These are phyloP conservation scores for Ceratina australensis DNA, from an alignment of 1,140 invertebrate species.

Conservation along the genomic window DNA sequence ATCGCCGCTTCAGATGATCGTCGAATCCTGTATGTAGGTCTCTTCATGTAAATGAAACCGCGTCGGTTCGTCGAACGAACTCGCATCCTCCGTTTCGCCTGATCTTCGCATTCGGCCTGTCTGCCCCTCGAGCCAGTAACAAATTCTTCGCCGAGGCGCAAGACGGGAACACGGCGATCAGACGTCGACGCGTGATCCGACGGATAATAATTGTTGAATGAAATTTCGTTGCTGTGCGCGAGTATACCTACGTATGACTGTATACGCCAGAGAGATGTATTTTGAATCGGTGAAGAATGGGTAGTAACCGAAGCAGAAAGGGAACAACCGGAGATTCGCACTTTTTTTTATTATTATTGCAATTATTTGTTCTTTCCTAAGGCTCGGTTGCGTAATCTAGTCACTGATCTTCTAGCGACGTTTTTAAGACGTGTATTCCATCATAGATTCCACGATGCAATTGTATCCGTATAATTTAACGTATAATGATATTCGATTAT, in stretches of 20 bases:
- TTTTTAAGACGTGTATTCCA: constrained; percentile 37
- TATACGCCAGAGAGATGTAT: neutral
- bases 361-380: constrained; percentile 18
- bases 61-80: constrained; percentile 6
- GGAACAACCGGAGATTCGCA: constrained; percentile 35
- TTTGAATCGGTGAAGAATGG: neutral
- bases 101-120: neutral
- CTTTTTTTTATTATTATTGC: too few relatives aligned
- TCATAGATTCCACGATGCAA: neutral
- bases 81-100: neutral
- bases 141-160: too few relatives aligned
- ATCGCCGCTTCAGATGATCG: neutral
- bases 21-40: neutral
- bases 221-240: constrained; percentile 51
- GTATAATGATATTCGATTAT: too few relatives aligned
- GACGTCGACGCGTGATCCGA: constrained; percentile 48
- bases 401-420: constrained; percentile 65
- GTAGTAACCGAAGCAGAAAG: constrained; percentile 20
- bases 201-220: constrained; percentile 45
- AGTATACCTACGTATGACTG: neutral
- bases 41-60: neutral
- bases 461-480: neutral
- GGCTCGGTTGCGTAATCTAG: constrained; percentile 20
- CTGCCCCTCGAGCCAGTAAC: too few relatives aligned
- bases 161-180: constrained; percentile 3